Base-by-base conservation (phyloP, 1,140 invertebrate genomes). In the Dendroctonus valens region DNA sequence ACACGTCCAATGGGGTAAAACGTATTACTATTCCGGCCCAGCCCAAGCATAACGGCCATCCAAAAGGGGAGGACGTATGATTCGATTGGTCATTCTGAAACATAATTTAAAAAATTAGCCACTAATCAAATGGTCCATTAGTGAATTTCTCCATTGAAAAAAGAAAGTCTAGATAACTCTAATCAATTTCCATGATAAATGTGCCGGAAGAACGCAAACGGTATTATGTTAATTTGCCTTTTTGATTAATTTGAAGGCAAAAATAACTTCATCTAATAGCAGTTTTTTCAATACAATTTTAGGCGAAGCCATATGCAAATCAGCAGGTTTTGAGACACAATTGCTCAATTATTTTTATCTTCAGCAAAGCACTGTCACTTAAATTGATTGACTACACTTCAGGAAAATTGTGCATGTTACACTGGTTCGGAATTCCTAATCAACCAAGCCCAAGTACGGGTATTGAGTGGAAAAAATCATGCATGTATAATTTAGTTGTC, bases 1-100 rank as follows among this genome's bases (percentile, higher is more conserved):
- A 73, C 2, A 71, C 65, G 48, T 74, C 69, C 14, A 77, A 70
- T 8, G 72, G 71, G 14, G 75, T 71, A 46, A 78, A 65, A 55
- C 78, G 76, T 55, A 77, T 58, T 37, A 74, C 73, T 69, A 79
- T 69, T 65, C 75, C 77, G 62, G 70, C 72, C 41, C 59, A 15
- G 50, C 76, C 77, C 46, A 77, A 65, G 69, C 75, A 75, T 57
- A 79, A 60, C 37, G 77, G 77, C 77, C 77, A 79, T 70, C 77
- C 77, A 58, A 66, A 54, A 40, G 76, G 75, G 2, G 74, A 66
- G 46, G 59, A 60, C 41, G 46, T 59, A 64, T 72, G 66, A 44
- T 60, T 49, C 7, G 69, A 64, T 63, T 71, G 71, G 51, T 72
- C 70, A 75, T 74, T 59, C 76, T 78, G 72, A 58, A 76, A 46